Evolutionary conservation across 1,140 invertebrate genomes (phyloP), one percentile per base, ranked within the genome.

Genomic region (Centruroides vittatus): DNA sequence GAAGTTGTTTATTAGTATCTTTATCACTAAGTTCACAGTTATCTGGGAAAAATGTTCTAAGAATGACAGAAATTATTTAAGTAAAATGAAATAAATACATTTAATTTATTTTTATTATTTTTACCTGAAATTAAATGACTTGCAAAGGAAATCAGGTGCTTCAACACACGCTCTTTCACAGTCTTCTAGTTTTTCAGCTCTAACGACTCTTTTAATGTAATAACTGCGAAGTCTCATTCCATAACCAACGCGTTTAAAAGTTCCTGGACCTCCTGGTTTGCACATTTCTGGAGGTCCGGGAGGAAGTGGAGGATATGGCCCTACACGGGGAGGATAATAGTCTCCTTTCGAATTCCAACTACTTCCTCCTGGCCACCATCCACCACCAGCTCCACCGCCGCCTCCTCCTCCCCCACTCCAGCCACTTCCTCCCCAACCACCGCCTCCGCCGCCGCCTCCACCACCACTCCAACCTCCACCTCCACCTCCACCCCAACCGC

Each of bases 11-110:
- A n/a, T 60, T 57, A 1, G 86, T 85, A 70, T 91, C 88, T 57
- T 88, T 79, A 67, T 92, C 88, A 68, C 86, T 91, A 1, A 93
- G 74, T 72, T 93, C 89, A 70, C 89, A 93, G 70, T 93, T 93
- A 64, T 91, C 88, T 48, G 69, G 64, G 52, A 69, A 69, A 36
- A 65, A 67, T n/a, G 64, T 53, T 12, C 68, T 61, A 13, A 57
- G 66, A 55, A 10, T 57, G 35, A 57, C 5, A 35, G 46, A 10
- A 47, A 47, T 47, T 34, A 41, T 47, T 57, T 23, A 9, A 35
- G 47, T 59, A 53, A 59, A 58, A 50, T 13, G 50, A 23, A 23
- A 23, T 23, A 23, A 23, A 23, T 23, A 23, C 23, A 2, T 23
- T 23, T 23, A 23, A 23, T 23, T 23, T 1, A 23, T 23, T 23